Percentiles rank a stretch among this genome's conserved stretches.
Conservation (phyloP, 2,888 invertebrate genomes). For the Colostygia pectinataria region DNA sequence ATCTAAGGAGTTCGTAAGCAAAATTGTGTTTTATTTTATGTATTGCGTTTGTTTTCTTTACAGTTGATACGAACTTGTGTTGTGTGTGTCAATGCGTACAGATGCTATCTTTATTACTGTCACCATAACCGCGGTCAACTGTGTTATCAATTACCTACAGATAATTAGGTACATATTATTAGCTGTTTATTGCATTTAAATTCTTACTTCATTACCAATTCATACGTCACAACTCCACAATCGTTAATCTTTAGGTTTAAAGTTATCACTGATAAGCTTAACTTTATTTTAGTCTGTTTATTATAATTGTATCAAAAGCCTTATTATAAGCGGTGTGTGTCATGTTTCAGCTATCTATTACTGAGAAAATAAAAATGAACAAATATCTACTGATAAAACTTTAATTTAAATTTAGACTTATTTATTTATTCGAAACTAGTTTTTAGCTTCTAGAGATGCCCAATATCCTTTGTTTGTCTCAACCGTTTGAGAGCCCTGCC, state of each 20-base stretch:
- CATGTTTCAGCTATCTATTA: no score
- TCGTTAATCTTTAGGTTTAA: constrained; percentile 18
- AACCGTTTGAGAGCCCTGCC: no score
- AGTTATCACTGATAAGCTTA: constrained; percentile 2
- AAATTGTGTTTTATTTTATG: no score
- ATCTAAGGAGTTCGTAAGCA: no score
- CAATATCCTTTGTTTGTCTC: no score
- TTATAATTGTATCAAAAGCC: not conserved
- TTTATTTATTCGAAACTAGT: no score
- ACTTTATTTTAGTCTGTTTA: not conserved
- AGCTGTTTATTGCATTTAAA: constrained; percentile 39
- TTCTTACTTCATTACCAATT: constrained; percentile 23
- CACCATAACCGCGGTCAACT: constrained; percentile 49
- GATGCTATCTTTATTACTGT: constrained; percentile 31
- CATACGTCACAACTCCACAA: constrained; percentile 30
- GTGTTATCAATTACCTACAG: constrained; percentile 48
- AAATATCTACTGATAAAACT: no score
- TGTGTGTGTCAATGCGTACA: constrained; percentile 4
- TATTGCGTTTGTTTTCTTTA: constrained; percentile 4
- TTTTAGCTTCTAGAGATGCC: no score
- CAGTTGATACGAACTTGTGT: not conserved
- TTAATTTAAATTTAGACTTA: no score
- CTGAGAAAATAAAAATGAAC: no score
- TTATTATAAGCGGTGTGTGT: no score
- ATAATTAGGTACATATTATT: constrained; percentile 38